Evolutionary conservation across 2,113 vertebrate species (phyloP).

Genomic region (Abramis brama): DNA sequence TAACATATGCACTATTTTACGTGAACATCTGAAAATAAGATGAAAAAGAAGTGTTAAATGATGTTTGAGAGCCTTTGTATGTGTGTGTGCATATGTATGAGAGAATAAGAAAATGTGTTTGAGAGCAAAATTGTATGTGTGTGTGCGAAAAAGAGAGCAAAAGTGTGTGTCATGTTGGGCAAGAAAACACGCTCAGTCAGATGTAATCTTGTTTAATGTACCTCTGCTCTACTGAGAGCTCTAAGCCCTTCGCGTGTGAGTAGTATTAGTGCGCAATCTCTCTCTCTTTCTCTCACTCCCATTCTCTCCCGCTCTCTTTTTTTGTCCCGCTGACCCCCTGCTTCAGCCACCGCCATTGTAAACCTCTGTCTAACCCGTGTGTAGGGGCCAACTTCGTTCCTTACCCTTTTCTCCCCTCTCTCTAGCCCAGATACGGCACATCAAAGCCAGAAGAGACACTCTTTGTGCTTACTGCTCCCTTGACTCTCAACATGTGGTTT

Average conservation of each 20-base stretch:
- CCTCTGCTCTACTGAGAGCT: conserved; percentile 49
- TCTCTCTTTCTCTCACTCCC: conserved; percentile 34
- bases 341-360: conserved; percentile 72
- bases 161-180: conserved; percentile 31
- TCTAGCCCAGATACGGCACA: conserved; percentile 89
- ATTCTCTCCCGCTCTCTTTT: conserved; percentile 29
- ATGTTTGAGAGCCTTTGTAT: not conserved
- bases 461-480: conserved; percentile 90
- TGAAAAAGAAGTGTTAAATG: not conserved
- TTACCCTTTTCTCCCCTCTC: conserved; percentile 74
- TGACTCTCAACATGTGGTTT: conserved; percentile 99
- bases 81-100: not conserved
- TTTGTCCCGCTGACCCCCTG: conserved; percentile 63
- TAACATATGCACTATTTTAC: not conserved
- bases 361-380: conserved; percentile 53
- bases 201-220: conserved; percentile 67
- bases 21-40: not conserved
- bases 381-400: conserved; percentile 62
- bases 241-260: conserved; percentile 45
- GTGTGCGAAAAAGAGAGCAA: not conserved
- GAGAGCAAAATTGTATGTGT: conserved; percentile 20
- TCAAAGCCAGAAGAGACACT: conserved; percentile 90
- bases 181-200: conserved; percentile 54
- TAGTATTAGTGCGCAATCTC: conserved; percentile 42
- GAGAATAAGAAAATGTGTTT: conserved; percentile 17